phyloP scores from a whole-genome alignment of 2,797 vertebrate species.

The Falco concolor region DNA sequence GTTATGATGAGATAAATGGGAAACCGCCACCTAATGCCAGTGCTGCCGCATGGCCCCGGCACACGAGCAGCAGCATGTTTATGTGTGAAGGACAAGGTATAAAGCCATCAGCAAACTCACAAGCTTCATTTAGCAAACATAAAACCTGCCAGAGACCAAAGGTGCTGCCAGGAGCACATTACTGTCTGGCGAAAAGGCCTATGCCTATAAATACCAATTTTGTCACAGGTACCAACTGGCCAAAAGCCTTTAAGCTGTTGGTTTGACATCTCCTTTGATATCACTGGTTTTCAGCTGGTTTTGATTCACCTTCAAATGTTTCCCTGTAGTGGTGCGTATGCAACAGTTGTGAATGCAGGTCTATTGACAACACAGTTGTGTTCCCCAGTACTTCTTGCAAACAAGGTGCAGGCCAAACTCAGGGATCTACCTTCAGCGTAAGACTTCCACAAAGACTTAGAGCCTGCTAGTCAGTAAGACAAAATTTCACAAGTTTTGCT shows the following conservation, averaged over 20 bases:
- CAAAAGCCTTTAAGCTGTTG: neutral
- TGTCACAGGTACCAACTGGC: neutral
- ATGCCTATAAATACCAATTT: neutral
- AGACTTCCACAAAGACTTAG: neutral
- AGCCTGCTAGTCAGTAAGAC: neutral
- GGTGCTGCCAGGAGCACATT: neutral
- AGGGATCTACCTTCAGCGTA: neutral
- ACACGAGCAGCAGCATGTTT: neutral
- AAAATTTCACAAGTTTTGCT: neutral
- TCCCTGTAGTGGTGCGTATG: neutral
- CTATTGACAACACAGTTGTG: neutral
- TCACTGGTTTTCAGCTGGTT: neutral
- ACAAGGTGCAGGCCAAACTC: neutral
- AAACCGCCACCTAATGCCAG: neutral
- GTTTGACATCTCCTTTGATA: neutral
- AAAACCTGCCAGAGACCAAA: neutral
- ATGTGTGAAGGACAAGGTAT: neutral
- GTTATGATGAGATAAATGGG: rapidly evolving
- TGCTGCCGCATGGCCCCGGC: neutral
- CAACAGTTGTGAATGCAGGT: neutral
- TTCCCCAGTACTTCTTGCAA: neutral
- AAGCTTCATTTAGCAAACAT: rapidly evolving
- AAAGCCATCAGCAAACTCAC: neutral
- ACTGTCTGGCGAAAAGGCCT: neutral
- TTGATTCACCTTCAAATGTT: neutral